Evolutionary conservation across 2,888 invertebrate genomes (phyloP).

Genomic region (Himalopsyche tibetana): DNA sequence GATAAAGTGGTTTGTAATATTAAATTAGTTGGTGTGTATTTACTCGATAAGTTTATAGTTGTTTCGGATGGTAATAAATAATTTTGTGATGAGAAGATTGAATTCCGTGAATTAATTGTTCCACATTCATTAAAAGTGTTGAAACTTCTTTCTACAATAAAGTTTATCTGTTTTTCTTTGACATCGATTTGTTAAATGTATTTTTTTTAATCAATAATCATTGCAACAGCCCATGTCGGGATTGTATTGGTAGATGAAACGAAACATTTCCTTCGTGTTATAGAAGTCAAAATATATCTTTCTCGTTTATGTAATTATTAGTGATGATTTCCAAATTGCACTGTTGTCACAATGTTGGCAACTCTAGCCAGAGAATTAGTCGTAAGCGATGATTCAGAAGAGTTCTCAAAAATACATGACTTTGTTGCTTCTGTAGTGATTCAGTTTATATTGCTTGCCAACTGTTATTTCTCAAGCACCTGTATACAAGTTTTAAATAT

Average conservation of each 20-base stretch:
- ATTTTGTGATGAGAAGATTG: background rate
- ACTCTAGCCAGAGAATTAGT: constrained; percentile 17
- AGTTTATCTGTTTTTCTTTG: background rate
- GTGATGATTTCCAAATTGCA: background rate
- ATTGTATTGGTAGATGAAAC: background rate
- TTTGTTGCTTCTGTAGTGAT: constrained; percentile 11
- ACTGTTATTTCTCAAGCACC: constrained; percentile 37
- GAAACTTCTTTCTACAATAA: background rate
- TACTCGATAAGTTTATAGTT: background rate
- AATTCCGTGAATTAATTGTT: background rate
- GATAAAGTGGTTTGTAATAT: background rate
- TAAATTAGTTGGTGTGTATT: constrained; percentile 32
- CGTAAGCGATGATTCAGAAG: constrained; percentile 11
- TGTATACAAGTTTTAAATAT: constrained; percentile 46
- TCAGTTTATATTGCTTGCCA: constrained; percentile 29
- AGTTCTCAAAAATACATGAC: constrained; percentile 20
- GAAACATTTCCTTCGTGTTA: background rate
- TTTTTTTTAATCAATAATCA: background rate
- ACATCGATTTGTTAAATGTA: background rate
- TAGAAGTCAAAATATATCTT: background rate
- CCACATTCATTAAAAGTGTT: background rate
- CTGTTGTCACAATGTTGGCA: constrained; percentile 33
- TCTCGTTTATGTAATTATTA: constrained; percentile 8
- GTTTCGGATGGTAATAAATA: background rate
- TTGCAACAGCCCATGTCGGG: background rate